Base-by-base conservation (phyloP, 2,797 vertebrate genomes). In the Smutsia temminckii region DNA sequence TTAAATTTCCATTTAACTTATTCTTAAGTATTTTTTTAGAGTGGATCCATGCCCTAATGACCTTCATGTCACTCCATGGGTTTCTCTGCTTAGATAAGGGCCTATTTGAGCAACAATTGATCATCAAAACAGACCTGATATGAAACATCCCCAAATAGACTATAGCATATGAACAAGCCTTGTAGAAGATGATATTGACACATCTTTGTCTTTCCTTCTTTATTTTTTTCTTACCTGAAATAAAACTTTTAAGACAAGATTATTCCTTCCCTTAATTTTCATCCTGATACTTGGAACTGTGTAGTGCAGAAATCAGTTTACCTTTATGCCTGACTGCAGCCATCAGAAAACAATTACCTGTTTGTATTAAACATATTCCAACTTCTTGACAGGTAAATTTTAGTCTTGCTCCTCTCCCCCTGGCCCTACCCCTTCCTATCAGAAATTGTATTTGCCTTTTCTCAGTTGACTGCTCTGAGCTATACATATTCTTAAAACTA, bases 381-480 rank as follows among this genome's bases (percentile, higher is more conserved):
- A 1, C 40, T 93, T 97, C 42, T 93, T 98, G 75, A 95, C 57
- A 97, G 80, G 89, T 97, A 51, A 46, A 18, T 87, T 94, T 92
- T 53, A 42, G 40, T 53, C 78, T 90, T 88, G 13, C 18, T 81
- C 5, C 49, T 32, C 27, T 85, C 51, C 25, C 13, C 11, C 3
- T 2, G 21, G 2, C 59, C 0, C 21, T 11, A 66, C 10, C 27
- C 8, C 18, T 84, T 61, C 21, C 59, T 77, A 51, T 74, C 42
- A 94, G 61, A 91, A 97, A 71, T 95, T 85, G n/a, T 68, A 57
- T 91, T 97, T 96, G 71, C 27, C 95, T 71, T 83, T 95, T 87
- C 79, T 89, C 89, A 77, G 79, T 95, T 0, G 69, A 91, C 42
- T 89, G 49, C 59, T 69, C 9, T 32, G 17, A 77, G 42, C 23